phyloP scores from a whole-genome alignment of 2,888 invertebrate genomes.

The Eristalinus aeneus region DNA sequence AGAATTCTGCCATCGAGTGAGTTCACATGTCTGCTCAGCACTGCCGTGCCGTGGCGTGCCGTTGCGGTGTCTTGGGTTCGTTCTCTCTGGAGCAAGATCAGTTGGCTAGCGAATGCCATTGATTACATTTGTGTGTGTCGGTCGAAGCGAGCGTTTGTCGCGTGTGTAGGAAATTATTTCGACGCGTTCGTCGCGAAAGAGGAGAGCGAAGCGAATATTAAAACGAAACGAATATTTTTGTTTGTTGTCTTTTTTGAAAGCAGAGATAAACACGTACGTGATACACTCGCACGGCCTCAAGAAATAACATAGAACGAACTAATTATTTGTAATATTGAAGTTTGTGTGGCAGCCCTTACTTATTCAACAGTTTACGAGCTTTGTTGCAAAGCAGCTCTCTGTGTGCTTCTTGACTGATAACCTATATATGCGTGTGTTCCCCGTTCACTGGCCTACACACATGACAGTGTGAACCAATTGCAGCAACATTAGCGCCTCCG shows the following conservation, averaged over 20 bases:
- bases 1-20: conserved; percentile 14
- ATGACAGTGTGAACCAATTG: neutral
- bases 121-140: conserved; percentile 56
- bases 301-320: conserved; percentile 44
- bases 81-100: conserved; percentile 64
- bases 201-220: conserved; percentile 1
- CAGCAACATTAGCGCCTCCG: conserved; percentile 51
- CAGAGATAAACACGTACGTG: conserved; percentile 29
- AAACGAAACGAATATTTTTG: neutral
- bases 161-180: conserved; percentile 35
- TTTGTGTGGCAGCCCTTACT: conserved; percentile 21
- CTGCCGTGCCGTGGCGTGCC: neutral
- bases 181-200: conserved; percentile 43
- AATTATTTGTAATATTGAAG: conserved; percentile 48
- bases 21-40: neutral
- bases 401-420: conserved; percentile 52
- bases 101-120: conserved; percentile 66
- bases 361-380: conserved; percentile 1
- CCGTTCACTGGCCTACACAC: conserved; percentile 15
- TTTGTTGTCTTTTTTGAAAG: conserved; percentile 26
- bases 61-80: conserved; percentile 4
- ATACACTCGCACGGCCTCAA: conserved; percentile 31
- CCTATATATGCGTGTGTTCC: conserved; percentile 48
- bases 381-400: neutral
- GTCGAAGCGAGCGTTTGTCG: conserved; percentile 10